phyloP scores from a whole-genome alignment of 1,140 invertebrate genomes.

The Caenorhabditis inopinata region DNA sequence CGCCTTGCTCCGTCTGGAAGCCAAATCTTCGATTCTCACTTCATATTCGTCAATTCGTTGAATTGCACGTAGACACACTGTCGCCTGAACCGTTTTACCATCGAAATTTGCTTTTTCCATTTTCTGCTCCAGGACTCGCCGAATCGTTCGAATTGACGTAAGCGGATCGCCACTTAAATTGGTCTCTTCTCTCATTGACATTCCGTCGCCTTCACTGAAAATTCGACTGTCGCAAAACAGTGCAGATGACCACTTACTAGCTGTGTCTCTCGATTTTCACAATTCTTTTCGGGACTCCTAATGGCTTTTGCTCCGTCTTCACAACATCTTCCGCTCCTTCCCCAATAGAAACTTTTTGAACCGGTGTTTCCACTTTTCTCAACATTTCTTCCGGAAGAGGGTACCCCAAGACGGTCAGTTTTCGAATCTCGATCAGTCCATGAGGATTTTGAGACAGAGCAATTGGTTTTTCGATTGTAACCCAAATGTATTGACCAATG shows the following conservation, averaged over 20 bases:
- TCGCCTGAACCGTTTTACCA: conserved; percentile 39
- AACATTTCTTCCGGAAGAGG: neutral
- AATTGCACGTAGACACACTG: conserved; percentile 46
- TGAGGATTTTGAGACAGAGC: neutral
- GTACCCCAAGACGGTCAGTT: neutral
- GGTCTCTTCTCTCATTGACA: conserved; percentile 34
- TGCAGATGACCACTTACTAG: neutral
- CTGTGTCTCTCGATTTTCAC: neutral
- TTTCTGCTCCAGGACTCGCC: neutral
- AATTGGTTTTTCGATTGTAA: conserved; percentile 2
- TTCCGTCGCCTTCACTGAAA: conserved; percentile 19
- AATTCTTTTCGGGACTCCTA: neutral
- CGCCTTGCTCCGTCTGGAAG: conserved; percentile 11
- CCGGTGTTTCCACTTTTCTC: neutral
- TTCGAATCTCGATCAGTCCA: neutral
- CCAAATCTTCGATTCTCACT: conserved; percentile 25
- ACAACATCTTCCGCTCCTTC: too few species aligned
- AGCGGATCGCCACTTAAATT: conserved; percentile 35
- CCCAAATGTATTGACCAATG: neutral
- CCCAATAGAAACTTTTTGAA: too few species aligned
- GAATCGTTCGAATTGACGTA: conserved; percentile 13
- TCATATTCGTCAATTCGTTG: conserved; percentile 42
- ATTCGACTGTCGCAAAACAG: too few species aligned
- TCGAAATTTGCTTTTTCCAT: conserved; percentile 26
- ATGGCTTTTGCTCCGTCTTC: neutral